Evolutionary conservation across 2,888 invertebrate species (phyloP), one percentile per base, ranked within the genome.

Genomic region (Anarsia innoxiella): DNA sequence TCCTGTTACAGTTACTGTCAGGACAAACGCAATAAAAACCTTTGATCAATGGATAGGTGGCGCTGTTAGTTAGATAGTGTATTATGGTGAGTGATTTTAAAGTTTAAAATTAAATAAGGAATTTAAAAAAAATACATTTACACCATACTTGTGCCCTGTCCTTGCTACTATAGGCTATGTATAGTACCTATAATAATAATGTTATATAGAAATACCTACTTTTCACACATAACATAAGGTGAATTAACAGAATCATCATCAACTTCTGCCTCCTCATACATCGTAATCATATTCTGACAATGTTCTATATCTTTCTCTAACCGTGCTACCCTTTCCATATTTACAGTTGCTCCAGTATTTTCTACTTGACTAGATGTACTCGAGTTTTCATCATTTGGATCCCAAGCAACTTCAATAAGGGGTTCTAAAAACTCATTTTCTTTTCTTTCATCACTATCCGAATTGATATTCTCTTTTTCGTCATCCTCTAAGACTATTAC

Each of bases 191-290:
- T n/a, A n/a, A n/a, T n/a, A n/a, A n/a, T n/a, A n/a, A n/a, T n/a
- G n/a, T n/a, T n/a, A n/a, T n/a, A n/a, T n/a, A n/a, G 8, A 19
- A 19, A 19, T n/a, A 52, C 63, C 55, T 49, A 69, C 69, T 36
- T 49, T 41, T 66, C 60, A 52, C 60, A 45, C 28, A 39, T 19
- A 15, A 69, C 33, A 40, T 69, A 71, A 3, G 68, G 64, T 16
- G 69, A 71, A 8, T 16, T 12, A 1, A 9, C 14, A 34, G 37
- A 38, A 43, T 72, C 58, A 16, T 39, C 15, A 9, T 26, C 31
- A 1, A 76, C 75, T 45, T 69, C 71, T 15, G 37, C 5, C 13
- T 59, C 43, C 23, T 73, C 73, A n/a, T 65, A 41, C n/a, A 40
- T 1, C n/a, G 42, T 41, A 31, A 76, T 57, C 3, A 12, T 13